phyloP scores from a whole-genome alignment of 2,797 vertebrate genomes.

The Pangasius larnaudii region DNA sequence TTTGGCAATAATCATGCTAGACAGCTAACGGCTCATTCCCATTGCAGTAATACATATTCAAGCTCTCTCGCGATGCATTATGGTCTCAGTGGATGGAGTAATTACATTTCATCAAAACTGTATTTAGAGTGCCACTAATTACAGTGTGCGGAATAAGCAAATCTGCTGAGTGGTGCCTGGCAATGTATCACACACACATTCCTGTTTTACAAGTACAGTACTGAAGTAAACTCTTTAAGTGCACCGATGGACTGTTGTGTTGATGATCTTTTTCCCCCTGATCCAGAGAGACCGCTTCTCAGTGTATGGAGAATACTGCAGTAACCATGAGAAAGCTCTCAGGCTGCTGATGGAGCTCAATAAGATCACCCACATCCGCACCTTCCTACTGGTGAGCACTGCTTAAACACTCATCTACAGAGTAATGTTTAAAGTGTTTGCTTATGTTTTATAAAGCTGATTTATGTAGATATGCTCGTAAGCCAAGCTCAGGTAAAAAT shows the following conservation, averaged over 20 bases:
- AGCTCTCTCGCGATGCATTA: neutral
- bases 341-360: slow-evolving; percentile 95
- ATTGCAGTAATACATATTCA: neutral
- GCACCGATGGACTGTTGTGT: neutral
- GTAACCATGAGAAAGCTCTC: slow-evolving; percentile 98
- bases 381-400: slow-evolving; percentile 91
- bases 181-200: neutral
- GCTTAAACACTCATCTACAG: neutral
- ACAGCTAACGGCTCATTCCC: neutral
- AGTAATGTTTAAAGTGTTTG: neutral
- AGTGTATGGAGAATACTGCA: slow-evolving; percentile 96
- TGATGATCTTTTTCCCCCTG: slow-evolving; percentile 45
- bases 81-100: slow-evolving; percentile 9
- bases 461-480: neutral
- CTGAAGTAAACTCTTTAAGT: neutral
- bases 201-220: slow-evolving; percentile 65
- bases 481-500: neutral
- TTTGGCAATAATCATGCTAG: neutral
- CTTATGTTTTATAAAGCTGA: neutral
- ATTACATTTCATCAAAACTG: slow-evolving; percentile 24
- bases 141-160: neutral
- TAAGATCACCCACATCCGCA: slow-evolving; percentile 90
- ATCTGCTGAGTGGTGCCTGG: neutral
- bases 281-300: slow-evolving; percentile 92
- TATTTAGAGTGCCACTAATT: slow-evolving; percentile 14